A percentile compares a stretch with the other conserved stretches of the same genome.
Conservation (phyloP, 1,140 invertebrate genomes). For the fruit fly (Drosophila melanogaster) region Release_6_plus_ISO1_MT NT_033777.3:30218501-30219000, state of each 20-base stretch:
- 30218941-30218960: constrained; percentile 41
- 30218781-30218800: background rate
- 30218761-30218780: too few species aligned
- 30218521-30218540: constrained; percentile 26
- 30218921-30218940: background rate
- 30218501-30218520: background rate
- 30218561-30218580: constrained; percentile 80
- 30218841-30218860: constrained; percentile 31
- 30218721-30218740: background rate
- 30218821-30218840: constrained; percentile 3
- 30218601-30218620: background rate
- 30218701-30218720: background rate
- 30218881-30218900: constrained; percentile 63
- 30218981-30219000: constrained; percentile 31
- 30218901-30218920: constrained; percentile 9
- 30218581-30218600: constrained; percentile 42
- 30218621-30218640: constrained; percentile 4
- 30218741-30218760: background rate
- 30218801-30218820: constrained; percentile 31
- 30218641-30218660: background rate
- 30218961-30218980: constrained; percentile 32
- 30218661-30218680: background rate
- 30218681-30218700: background rate
- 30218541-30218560: constrained; percentile 55
- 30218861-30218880: constrained; percentile 36